Evolutionary conservation across 2,888 invertebrate species (phyloP).

Genomic region (Idaea dimidiata): DNA sequence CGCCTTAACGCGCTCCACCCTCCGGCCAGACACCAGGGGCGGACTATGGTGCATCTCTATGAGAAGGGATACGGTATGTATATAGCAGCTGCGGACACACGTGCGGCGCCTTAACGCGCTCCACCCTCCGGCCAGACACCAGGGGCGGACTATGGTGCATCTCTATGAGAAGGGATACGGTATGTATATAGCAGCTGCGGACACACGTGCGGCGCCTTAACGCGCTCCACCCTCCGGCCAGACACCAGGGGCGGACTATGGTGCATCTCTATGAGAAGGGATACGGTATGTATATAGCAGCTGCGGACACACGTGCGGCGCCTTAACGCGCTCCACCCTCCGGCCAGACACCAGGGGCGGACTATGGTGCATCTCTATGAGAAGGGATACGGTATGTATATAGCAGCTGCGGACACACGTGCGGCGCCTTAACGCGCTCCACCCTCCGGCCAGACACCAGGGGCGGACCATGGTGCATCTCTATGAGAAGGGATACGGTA

Average conservation of each 20-base stretch:
- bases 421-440: slow-evolving; percentile 94
- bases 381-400: too few species aligned
- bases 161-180: slow-evolving; percentile 99
- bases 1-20: slow-evolving; percentile 97
- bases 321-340: slow-evolving; percentile 95
- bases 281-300: too few species aligned
- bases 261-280: slow-evolving; percentile 99
- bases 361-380: slow-evolving; percentile 97
- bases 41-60: slow-evolving; percentile 94
- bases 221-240: slow-evolving; percentile 92
- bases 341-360: slow-evolving; percentile 84
- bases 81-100: slow-evolving; percentile 98
- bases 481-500: slow-evolving; percentile 92
- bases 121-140: slow-evolving; percentile 89
- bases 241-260: slow-evolving; percentile 87
- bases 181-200: slow-evolving; percentile 96
- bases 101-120: slow-evolving; percentile 94
- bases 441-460: slow-evolving; percentile 87
- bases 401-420: slow-evolving; percentile 98
- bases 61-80: too few species aligned
- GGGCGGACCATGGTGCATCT: slow-evolving; percentile 93
- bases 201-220: slow-evolving; percentile 97
- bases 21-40: slow-evolving; percentile 83
- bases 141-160: slow-evolving; percentile 90
- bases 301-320: slow-evolving; percentile 96